Evolutionary conservation across 2,797 vertebrate genomes (phyloP), one percentile per base, ranked within the genome.

Genomic region (Sylvilagus floridanus): DNA sequence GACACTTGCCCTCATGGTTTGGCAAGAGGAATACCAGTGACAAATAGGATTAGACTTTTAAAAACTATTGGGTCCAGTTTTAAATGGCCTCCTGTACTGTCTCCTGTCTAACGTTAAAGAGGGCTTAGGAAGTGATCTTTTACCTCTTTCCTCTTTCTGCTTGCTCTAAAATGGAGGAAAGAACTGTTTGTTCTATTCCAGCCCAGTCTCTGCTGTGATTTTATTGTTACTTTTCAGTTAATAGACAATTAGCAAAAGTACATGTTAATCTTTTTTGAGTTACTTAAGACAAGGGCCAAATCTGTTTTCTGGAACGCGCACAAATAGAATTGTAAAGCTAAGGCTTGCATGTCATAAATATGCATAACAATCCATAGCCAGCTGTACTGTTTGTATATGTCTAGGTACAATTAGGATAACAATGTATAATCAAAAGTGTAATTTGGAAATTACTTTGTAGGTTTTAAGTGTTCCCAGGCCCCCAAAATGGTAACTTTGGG

Each of bases 1-100:
- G 69, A 85, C 65, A 91, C 89, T 85, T 95, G 79, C 85, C 75
- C 83, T 97, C 92, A 60, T 94, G 84, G 68, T 87, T 97, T 97
- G 91, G 84, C 92, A 89, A 78, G 83, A 84, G 42, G 65, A 66
- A 21, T 85, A 71, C 30, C 35, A 93, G 57, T 90, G 88, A 86
- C 77, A 96, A 86, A 69, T 92, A 65, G n/a, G 21, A 62, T 86
- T 76, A 84, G 84, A 68, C 63, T 89, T 42, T 95, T 96, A 73
- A 32, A 42, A 63, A 82, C 8, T 30, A 1, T 37, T 57, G 32
- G 26, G 77, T 47, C 60, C 32, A 9, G 28, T 73, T 88, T 89
- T 75, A 81, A 94, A 28, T 91, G 71, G 71, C 63, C 17, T 73
- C 57, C 32, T 88, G 24, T 73, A 14, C 60, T 42, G 1, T 69